phyloP scores from a whole-genome alignment of 2,797 vertebrate species.

The Valencia hispanica region DNA sequence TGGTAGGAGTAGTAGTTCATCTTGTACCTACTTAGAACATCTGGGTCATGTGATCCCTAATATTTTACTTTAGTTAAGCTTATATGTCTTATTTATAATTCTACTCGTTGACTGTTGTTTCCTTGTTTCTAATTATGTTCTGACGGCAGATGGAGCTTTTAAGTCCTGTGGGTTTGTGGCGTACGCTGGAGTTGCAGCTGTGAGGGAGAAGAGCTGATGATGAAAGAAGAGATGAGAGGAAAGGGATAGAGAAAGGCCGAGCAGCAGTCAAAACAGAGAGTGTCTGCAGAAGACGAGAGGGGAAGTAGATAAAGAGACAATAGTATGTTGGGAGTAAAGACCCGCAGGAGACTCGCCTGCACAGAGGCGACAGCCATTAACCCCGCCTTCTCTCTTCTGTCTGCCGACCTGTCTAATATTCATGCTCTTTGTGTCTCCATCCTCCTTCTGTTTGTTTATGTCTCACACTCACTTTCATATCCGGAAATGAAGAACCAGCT shows the following conservation, averaged over 20 bases:
- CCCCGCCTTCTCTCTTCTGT: slow-evolving; percentile 23
- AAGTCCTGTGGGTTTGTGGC: slow-evolving; percentile 14
- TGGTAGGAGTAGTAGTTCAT: neutral
- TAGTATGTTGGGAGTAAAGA: slow-evolving; percentile 72
- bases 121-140: slow-evolving; percentile 4
- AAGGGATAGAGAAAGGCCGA: slow-evolving; percentile 24
- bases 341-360: slow-evolving; percentile 79
- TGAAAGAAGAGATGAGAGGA: slow-evolving; percentile 51
- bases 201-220: slow-evolving; percentile 32
- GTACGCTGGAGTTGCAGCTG: slow-evolving; percentile 39
- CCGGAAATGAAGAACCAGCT: neutral
- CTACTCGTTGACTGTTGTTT: neutral
- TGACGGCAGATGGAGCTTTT: neutral
- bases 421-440: slow-evolving; percentile 35
- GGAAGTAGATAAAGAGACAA: slow-evolving; percentile 84
- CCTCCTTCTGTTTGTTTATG: neutral
- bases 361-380: slow-evolving; percentile 60
- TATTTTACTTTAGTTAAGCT: neutral
- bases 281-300: slow-evolving; percentile 69
- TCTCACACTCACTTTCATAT: slow-evolving; percentile 12
- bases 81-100: too few relatives aligned
- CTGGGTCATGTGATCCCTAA: neutral
- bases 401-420: slow-evolving; percentile 34
- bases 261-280: slow-evolving; percentile 78
- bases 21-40: neutral